A percentile compares a stretch with the other conserved stretches of the same genome.
These are phyloP conservation scores for Amphiprion ocellaris DNA, from an alignment of 2,113 vertebrate genomes.

Conservation along the genomic window DNA sequence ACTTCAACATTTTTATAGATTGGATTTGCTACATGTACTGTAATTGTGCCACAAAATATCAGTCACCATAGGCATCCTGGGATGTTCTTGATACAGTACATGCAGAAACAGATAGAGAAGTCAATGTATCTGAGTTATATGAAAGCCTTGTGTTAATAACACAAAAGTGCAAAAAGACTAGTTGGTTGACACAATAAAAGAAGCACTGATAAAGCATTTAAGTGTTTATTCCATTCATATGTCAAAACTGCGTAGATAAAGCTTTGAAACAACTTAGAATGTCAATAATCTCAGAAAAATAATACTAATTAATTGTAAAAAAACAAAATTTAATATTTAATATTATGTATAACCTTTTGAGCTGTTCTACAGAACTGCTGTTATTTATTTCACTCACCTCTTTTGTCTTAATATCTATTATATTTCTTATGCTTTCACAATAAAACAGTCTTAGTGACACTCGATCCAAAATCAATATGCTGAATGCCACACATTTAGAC, in stretches of 20 bases:
- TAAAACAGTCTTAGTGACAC: not conserved
- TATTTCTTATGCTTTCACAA: not conserved
- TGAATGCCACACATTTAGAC: conserved; percentile 3
- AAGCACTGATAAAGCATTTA: not conserved
- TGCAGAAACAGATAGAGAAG: not conserved
- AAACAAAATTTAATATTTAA: not conserved
- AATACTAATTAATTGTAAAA: not conserved
- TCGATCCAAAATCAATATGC: not conserved
- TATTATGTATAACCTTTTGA: no score
- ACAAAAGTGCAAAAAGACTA: not conserved
- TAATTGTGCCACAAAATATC: not conserved
- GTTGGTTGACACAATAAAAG: not conserved
- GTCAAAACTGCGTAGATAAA: conserved; percentile 20
- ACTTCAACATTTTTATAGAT: not conserved
- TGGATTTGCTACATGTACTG: not conserved
- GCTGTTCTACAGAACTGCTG: no score
- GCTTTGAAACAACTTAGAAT: conserved; percentile 11
- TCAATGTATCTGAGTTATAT: not conserved
- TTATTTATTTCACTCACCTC: not conserved
- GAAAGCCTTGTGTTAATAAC: no score
- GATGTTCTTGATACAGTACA: not conserved
- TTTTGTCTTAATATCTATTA: not conserved
- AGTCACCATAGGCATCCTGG: not conserved
- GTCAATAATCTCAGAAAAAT: conserved; percentile 26
- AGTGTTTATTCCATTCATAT: conserved; percentile 29